A percentile compares a stretch with the other conserved stretches of the same genome.
Conservation (phyloP, 2,888 invertebrate genomes). For the Mesochorus sp. region DNA sequence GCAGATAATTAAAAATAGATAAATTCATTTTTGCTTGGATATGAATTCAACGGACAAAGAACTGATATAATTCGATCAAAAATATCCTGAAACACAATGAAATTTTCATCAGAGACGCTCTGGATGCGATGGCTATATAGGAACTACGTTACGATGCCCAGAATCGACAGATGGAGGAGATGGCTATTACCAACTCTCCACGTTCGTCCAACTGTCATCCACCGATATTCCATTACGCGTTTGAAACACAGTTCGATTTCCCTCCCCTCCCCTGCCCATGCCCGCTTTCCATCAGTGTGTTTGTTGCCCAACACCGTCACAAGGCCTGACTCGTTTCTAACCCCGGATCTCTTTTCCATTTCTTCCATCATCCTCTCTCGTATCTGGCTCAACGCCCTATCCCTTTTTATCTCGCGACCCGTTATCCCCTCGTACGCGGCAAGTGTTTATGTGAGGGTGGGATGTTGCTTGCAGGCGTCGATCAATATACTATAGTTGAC, state of each 20-base stretch:
- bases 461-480: slow-evolving; percentile 68
- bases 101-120: not conserved
- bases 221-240: slow-evolving; percentile 68
- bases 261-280: not conserved
- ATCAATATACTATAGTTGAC: slow-evolving; percentile 73
- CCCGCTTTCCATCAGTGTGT: not conserved
- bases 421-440: slow-evolving; percentile 47
- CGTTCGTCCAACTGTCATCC: slow-evolving; percentile 64
- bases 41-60: not conserved
- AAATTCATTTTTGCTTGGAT: not conserved
- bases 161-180: slow-evolving; percentile 65
- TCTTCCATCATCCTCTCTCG: not conserved
- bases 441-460: slow-evolving; percentile 67
- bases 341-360: slow-evolving; percentile 30
- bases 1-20: not conserved
- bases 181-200: slow-evolving; percentile 62
- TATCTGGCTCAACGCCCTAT: not conserved
- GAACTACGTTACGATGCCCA: not conserved
- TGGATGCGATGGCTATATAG: not conserved
- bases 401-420: slow-evolving; percentile 25
- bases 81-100: slow-evolving; percentile 4
- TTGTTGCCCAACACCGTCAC: not conserved
- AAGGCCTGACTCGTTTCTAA: slow-evolving; percentile 27
- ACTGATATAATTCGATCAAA: not conserved
- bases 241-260: slow-evolving; percentile 54